phyloP scores from a whole-genome alignment of 2,113 vertebrate genomes.

The Micromys minutus region DNA sequence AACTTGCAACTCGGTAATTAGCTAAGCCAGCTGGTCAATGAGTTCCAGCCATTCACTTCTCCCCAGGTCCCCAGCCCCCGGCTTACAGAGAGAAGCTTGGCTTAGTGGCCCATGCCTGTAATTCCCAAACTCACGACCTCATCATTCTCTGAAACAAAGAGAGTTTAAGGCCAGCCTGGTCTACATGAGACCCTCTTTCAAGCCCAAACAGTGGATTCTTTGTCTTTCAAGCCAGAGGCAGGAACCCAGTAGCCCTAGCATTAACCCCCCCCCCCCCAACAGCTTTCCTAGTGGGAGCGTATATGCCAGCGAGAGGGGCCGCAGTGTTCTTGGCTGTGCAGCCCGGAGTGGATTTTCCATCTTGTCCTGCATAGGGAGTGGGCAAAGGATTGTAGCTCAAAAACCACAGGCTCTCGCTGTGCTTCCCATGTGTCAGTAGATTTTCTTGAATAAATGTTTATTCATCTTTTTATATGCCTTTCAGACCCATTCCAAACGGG shows the following conservation, averaged over 20 bases:
- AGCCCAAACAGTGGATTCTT: neutral
- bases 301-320: neutral
- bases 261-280: too few relatives aligned
- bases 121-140: neutral
- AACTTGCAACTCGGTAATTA: neutral
- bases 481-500: conserved; percentile 41
- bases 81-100: neutral
- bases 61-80: too few relatives aligned
- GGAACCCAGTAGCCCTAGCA: neutral
- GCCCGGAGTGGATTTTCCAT: conserved; percentile 18
- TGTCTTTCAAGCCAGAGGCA: neutral
- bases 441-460: conserved; percentile 55
- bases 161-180: neutral
- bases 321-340: neutral
- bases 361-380: neutral
- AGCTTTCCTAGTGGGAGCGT: neutral
- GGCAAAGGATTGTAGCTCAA: neutral
- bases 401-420: conserved; percentile 46
- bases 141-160: too few relatives aligned
- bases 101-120: neutral
- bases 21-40: neutral
- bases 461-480: conserved; percentile 9
- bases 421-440: conserved; percentile 18
- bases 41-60: neutral
- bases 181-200: neutral